Evolutionary conservation across 2,888 invertebrate genomes (phyloP), one percentile per base, ranked within the genome.

Genomic region (Furcula furcula): DNA sequence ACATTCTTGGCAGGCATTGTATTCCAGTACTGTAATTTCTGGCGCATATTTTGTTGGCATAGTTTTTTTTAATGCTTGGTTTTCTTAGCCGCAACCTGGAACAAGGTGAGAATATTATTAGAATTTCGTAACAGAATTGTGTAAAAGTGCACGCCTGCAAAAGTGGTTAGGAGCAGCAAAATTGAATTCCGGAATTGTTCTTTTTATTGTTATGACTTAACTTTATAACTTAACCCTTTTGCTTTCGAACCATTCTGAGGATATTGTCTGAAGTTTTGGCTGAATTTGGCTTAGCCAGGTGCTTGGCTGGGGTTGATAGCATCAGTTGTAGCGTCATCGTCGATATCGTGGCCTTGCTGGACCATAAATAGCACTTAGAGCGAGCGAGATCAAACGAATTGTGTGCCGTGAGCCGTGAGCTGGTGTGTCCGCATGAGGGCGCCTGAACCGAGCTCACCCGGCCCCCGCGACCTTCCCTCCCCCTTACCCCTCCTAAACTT

Each of bases 351-450:
- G 76, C 83, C 85, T 85, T 82, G 77, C 65, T 55, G 58, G 55
- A 69, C 65, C 77, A 76, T 77, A 86, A 85, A 87, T 87, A 87
- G 86, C 76, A 69, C 66, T 67, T 59, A 70, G 75, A 72, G 75
- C 64, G 70, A 76, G 65, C 70, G 81, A 87, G 83, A 88, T 88
- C 87, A 87, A 87, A 88, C 87, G 74, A 87, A 86, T 76, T 81
- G 84, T 84, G 86, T 72, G 72, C 79, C 65, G 51, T 81, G 84
- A 79, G 76, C 76, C 80, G 87, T 85, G 71, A 80, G 69, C 69
- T n/a, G 70, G 68, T 64, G 67, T 67, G 68, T 82, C 66, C 84
- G 76, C 85, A 83, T 85, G 86, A 85, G 65, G 67, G 82, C 68
- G 69, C 65, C 68, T 61, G 69, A 68, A 64, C 67, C 56, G 49